A percentile compares a stretch with the other conserved stretches of the same genome.
Evolutionary conservation across 2,888 invertebrate genomes (phyloP).

Genomic region (Tanytarsus gracilentus): DNA sequence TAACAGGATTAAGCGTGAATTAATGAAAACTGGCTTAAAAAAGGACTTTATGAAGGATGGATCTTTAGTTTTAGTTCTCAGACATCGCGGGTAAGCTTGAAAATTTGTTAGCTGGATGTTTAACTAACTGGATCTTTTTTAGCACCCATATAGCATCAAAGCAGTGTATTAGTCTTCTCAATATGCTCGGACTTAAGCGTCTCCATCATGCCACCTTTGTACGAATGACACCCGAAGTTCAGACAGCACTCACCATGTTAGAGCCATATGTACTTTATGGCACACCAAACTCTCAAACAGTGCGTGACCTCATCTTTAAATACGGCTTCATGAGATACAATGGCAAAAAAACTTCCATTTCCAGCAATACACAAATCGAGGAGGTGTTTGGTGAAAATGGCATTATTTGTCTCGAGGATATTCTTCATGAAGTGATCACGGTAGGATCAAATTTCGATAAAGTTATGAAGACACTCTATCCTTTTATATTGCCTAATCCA

Average conservation of each 20-base stretch:
- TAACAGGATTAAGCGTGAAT: conserved; percentile 28
- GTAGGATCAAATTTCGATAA: conserved; percentile 40
- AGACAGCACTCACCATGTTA: conserved; percentile 39
- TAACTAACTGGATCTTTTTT: no score
- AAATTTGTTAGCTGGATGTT: no score
- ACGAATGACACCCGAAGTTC: conserved; percentile 39
- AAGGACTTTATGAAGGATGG: conserved; percentile 18
- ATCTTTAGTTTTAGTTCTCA: conserved; percentile 37
- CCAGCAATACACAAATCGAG: conserved; percentile 42
- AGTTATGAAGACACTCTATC: conserved; percentile 37
- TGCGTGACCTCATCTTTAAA: conserved; percentile 42
- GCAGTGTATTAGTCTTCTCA: conserved; percentile 22
- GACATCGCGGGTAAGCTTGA: conserved; percentile 40
- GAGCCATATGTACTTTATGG: conserved; percentile 43
- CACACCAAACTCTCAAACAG: conserved; percentile 37
- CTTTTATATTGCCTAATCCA: conserved; percentile 36
- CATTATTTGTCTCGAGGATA: conserved; percentile 43
- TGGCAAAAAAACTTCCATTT: conserved; percentile 40
- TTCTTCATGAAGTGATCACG: conserved; percentile 42
- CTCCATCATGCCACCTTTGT: conserved; percentile 40
- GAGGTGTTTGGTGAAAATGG: conserved; percentile 40
- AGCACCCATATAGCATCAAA: conserved; percentile 40
- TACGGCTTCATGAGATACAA: conserved; percentile 40
- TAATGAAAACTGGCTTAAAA: conserved; percentile 22
- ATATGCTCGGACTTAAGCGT: conserved; percentile 32